Conservation (phyloP, 2,888 invertebrate species). For the Halictus quadricinctus region DNA sequence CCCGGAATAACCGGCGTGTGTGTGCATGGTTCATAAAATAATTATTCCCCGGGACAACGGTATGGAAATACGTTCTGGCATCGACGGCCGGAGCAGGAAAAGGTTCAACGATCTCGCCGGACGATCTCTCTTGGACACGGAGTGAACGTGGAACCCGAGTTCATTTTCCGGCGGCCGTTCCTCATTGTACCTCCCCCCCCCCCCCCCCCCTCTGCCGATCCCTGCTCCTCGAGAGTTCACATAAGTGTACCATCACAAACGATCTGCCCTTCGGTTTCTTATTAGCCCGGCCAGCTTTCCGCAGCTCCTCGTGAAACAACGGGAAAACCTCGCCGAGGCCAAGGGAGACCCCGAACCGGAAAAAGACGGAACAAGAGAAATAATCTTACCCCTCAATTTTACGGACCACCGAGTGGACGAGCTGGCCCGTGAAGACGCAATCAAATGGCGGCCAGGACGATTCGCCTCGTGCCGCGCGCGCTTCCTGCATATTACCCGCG, state of each 20-base stretch:
- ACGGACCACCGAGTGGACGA: slow-evolving; percentile 70
- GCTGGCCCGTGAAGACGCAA: slow-evolving; percentile 70
- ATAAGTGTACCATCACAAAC: slow-evolving; percentile 53
- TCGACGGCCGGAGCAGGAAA: background rate
- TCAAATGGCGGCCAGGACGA: slow-evolving; percentile 66
- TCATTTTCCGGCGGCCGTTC: slow-evolving; percentile 51
- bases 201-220: background rate
- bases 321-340: background rate
- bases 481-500: slow-evolving; percentile 58
- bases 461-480: slow-evolving; percentile 30
- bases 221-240: slow-evolving; percentile 37
- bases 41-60: slow-evolving; percentile 21
- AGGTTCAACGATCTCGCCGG: slow-evolving; percentile 9
- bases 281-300: slow-evolving; percentile 58
- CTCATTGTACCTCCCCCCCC: background rate
- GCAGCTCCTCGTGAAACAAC: slow-evolving; percentile 52
- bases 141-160: slow-evolving; percentile 14
- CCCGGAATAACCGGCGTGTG: slow-evolving; percentile 17
- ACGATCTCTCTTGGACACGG: background rate
- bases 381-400: slow-evolving; percentile 75
- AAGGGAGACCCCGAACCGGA: background rate
- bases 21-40: slow-evolving; percentile 23
- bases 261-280: slow-evolving; percentile 54
- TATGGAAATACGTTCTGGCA: slow-evolving; percentile 21
- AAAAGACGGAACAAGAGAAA: slow-evolving; percentile 56